Conservation (phyloP, 1,140 invertebrate genomes). For the Drosophila albomicans region DNA sequence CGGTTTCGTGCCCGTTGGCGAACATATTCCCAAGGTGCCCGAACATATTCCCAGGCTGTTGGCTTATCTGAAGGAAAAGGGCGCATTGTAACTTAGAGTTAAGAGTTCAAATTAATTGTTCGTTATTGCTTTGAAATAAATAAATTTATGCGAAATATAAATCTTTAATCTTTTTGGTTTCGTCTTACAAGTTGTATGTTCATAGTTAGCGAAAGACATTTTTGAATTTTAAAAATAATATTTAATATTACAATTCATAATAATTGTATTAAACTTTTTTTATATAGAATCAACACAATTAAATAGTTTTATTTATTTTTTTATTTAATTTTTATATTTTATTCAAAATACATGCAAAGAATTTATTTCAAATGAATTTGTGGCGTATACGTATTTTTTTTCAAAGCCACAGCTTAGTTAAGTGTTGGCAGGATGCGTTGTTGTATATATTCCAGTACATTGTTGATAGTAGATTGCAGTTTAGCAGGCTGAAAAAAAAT, state of each 20-base stretch:
- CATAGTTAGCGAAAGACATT: too few relatives aligned
- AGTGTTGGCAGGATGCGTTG: conserved; percentile 64
- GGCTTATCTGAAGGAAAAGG: conserved; percentile 62
- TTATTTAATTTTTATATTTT: neutral
- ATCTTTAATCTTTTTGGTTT: neutral
- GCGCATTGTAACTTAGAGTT: conserved; percentile 31
- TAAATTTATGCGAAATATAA: neutral
- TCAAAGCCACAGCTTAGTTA: conserved; percentile 1
- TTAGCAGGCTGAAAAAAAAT: conserved; percentile 43
- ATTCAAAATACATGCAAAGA: neutral
- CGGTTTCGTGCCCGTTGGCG: conserved; percentile 92
- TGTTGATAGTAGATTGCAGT: conserved; percentile 63
- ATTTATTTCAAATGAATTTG: neutral
- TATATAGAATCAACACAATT: too few relatives aligned
- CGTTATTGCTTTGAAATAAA: conserved; percentile 31
- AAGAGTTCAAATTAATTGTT: neutral
- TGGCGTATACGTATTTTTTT: neutral
- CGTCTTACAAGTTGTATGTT: too few relatives aligned
- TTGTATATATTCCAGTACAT: conserved; percentile 78
- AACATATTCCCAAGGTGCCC: conserved; percentile 90
- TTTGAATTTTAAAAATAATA: too few relatives aligned
- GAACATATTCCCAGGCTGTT: conserved; percentile 69
- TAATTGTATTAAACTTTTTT: too few relatives aligned
- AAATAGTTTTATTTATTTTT: too few relatives aligned
- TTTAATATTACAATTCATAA: too few relatives aligned